Conservation (phyloP, 2,113 vertebrate genomes). For the Hipposideros armiger region DNA sequence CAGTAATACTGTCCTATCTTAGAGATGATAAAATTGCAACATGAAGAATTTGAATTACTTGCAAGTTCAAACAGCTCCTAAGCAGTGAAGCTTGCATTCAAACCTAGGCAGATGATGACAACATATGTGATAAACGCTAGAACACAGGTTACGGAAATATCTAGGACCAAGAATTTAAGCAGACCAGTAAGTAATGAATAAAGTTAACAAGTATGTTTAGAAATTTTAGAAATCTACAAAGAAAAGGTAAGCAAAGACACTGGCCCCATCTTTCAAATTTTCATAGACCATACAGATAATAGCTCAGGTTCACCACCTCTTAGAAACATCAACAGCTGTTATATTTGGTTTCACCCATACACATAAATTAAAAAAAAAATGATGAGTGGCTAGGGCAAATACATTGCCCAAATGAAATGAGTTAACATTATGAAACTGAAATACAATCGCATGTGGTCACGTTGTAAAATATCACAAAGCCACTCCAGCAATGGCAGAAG, state of each 20-base stretch:
- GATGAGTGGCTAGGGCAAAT: not conserved
- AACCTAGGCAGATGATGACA: not conserved
- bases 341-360: not conserved
- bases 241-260: not conserved
- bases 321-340: not conserved
- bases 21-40: slow-evolving; percentile 10
- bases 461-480: slow-evolving; percentile 2
- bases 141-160: not conserved
- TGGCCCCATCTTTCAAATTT: not conserved
- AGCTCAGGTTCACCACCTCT: not conserved
- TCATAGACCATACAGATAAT: not conserved
- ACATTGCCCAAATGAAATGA: slow-evolving; percentile 22
- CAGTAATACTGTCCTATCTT: not conserved
- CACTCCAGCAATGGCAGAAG: not conserved
- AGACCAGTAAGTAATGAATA: not conserved
- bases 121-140: not conserved
- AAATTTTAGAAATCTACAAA: not conserved
- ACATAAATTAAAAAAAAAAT: not conserved
- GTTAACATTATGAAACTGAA: not conserved
- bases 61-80: not conserved
- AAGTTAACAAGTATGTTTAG: not conserved
- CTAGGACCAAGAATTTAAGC: not conserved
- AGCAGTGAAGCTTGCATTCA: not conserved
- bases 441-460: not conserved
- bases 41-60: not conserved